phyloP scores from a whole-genome alignment of 64 coral and sea anemone genomes.

The Exaiptasia diaphana region DNA sequence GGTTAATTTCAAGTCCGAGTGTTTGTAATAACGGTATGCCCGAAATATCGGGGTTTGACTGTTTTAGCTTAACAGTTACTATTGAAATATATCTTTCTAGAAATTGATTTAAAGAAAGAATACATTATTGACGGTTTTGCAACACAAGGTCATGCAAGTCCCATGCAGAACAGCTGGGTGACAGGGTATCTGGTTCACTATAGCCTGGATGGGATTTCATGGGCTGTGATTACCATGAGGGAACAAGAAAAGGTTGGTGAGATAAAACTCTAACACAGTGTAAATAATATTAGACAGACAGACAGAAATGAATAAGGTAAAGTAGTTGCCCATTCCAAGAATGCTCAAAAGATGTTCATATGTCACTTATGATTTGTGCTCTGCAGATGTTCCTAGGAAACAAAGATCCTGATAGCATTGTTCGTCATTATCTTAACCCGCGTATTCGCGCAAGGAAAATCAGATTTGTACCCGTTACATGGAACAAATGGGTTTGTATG shows the following conservation, averaged over 20 bases:
- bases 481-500: conserved; percentile 81
- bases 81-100: background rate
- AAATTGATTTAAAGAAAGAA: conserved; percentile 69
- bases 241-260: conserved; percentile 36
- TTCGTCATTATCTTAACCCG: conserved; percentile 63
- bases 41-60: no score
- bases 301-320: background rate
- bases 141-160: conserved; percentile 51
- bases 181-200: conserved; percentile 75
- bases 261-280: background rate
- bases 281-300: background rate
- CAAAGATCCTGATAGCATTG: conserved; percentile 13
- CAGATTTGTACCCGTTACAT: conserved; percentile 65
- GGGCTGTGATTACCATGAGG: conserved; percentile 60
- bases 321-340: background rate
- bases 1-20: no score
- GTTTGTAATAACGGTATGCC: no score
- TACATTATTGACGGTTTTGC: conserved; percentile 82
- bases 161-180: conserved; percentile 35
- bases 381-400: conserved; percentile 64
- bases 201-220: conserved; percentile 68
- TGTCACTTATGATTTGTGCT: background rate
- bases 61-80: background rate
- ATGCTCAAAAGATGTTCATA: background rate
- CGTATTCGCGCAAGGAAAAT: conserved; percentile 76